These are phyloP conservation scores for Pristionchus entomophagus DNA, from an alignment of 2,888 invertebrate species.

Conservation along the genomic window DNA sequence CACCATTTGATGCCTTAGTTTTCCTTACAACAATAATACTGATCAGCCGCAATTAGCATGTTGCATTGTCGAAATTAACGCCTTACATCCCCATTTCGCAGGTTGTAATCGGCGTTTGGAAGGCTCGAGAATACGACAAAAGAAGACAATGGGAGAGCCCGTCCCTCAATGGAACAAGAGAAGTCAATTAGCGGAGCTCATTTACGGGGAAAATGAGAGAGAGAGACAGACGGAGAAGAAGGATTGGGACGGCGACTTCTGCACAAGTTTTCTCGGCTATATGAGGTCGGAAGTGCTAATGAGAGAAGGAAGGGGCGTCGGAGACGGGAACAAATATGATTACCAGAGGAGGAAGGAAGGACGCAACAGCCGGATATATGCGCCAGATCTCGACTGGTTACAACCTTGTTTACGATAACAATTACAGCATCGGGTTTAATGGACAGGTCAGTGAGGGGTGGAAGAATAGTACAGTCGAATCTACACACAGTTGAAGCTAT, in stretches of 20 bases:
- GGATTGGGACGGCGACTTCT: not conserved
- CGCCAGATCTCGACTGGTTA: conserved; percentile 23
- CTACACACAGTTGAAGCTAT: too few relatives aligned
- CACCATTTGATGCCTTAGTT: too few relatives aligned
- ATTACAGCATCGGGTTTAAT: conserved; percentile 6
- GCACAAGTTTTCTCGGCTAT: not conserved
- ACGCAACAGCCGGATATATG: not conserved
- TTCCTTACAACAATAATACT: too few relatives aligned
- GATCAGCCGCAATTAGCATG: too few relatives aligned
- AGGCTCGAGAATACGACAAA: not conserved
- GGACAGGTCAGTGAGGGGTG: not conserved
- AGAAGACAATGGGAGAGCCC: not conserved
- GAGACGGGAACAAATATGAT: conserved; percentile 27
- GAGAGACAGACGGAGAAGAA: not conserved
- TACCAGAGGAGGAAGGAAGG: not conserved
- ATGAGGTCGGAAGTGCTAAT: conserved; percentile 23
- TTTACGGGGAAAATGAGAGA: not conserved
- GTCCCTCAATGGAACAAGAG: not conserved
- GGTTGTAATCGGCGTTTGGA: not conserved
- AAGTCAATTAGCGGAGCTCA: conserved; percentile 29
- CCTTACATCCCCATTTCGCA: not conserved
- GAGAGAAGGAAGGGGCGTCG: not conserved
- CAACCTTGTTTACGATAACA: conserved; percentile 34
- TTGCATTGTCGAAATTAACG: not conserved
- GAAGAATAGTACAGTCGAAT: too few relatives aligned